These are phyloP conservation scores for Natrix natrix DNA, from an alignment of 2,797 vertebrate species.

Conservation along the genomic window DNA sequence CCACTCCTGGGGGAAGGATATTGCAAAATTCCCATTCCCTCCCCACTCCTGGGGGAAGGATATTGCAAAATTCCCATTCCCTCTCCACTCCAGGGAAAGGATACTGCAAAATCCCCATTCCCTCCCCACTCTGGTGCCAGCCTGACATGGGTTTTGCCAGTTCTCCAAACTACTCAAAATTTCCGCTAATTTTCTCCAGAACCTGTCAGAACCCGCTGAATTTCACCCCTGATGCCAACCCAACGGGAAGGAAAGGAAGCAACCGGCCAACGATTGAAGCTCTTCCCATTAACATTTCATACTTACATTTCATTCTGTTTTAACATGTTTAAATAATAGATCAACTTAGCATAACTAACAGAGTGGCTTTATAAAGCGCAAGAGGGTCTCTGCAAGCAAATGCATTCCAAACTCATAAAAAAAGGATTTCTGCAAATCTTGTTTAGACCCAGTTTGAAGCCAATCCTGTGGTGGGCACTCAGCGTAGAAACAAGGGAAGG, in stretches of 20 bases:
- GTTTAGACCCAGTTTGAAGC: slow-evolving; percentile 16
- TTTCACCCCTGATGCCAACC: too few species aligned
- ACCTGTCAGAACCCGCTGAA: too few species aligned
- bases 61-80: too few species aligned
- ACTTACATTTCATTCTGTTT: slow-evolving; percentile 16
- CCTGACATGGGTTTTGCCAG: too few species aligned
- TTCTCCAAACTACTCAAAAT: too few species aligned
- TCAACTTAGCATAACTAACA: slow-evolving; percentile 17
- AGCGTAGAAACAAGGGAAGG: not conserved
- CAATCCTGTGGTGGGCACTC: not conserved
- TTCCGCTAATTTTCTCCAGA: too few species aligned
- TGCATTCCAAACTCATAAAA: slow-evolving; percentile 1
- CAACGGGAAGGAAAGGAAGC: not conserved
- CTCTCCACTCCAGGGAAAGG: too few species aligned
- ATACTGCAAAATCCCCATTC: too few species aligned
- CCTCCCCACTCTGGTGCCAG: too few species aligned
- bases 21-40: too few species aligned
- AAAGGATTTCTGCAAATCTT: slow-evolving; percentile 14
- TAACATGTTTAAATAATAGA: slow-evolving; percentile 27
- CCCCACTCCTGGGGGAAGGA: too few species aligned
- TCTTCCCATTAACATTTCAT: slow-evolving; percentile 21
- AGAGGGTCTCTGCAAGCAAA: slow-evolving; percentile 26
- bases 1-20: too few species aligned
- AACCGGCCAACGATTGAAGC: not conserved
- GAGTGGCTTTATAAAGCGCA: slow-evolving; percentile 21